These are phyloP conservation scores for Autographa pulchrina DNA, from an alignment of 2,888 invertebrate species.

Conservation along the genomic window DNA sequence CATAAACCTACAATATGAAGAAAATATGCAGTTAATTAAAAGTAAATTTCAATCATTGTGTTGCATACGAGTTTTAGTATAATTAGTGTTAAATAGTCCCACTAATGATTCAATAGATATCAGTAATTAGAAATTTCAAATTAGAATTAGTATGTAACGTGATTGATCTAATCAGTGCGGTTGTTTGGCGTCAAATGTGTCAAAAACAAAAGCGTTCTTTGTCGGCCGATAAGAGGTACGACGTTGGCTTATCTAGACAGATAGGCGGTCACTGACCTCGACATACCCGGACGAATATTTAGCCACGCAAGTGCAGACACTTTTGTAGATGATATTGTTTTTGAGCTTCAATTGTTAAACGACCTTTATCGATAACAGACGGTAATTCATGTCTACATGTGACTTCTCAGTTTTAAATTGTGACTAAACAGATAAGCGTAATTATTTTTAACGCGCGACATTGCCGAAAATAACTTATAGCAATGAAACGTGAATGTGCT, in stretches of 20 bases:
- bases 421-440: not conserved
- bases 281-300: conserved; percentile 72
- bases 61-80: not conserved
- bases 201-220: conserved; percentile 86
- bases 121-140: conserved; percentile 35
- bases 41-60: no score
- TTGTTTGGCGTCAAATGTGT: conserved; percentile 76
- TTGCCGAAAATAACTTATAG: conserved; percentile 46
- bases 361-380: not conserved
- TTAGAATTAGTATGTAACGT: conserved; percentile 50
- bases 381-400: not conserved
- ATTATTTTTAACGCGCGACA: conserved; percentile 15
- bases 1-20: not conserved
- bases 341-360: conserved; percentile 13
- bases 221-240: conserved; percentile 82
- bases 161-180: conserved; percentile 79
- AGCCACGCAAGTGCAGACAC: conserved; percentile 57
- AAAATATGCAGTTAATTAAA: no score
- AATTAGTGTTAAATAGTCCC: not conserved
- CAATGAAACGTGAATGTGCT: conserved; percentile 45
- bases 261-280: conserved; percentile 84
- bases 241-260: conserved; percentile 82
- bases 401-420: no score
- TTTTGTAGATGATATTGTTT: conserved; percentile 35
- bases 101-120: conserved; percentile 30